Evolutionary conservation across 2,888 invertebrate species (phyloP).

Genomic region (Athripsodes cinereus): DNA sequence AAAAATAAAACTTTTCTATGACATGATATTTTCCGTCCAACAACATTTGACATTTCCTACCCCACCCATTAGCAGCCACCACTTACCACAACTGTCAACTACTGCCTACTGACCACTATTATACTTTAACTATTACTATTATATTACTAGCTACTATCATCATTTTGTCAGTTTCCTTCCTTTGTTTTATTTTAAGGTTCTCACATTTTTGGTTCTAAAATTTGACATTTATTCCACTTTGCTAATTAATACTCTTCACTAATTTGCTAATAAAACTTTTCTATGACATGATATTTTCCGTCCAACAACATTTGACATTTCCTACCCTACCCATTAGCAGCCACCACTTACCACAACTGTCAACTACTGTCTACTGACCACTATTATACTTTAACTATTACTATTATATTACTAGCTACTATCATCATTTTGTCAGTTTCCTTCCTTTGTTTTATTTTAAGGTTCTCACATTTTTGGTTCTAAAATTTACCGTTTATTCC

Average conservation of each 20-base stretch:
- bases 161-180: slow-evolving; percentile 9
- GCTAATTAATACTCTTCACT: too few relatives aligned
- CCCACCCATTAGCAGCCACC: not conserved
- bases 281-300: not conserved
- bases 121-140: too few relatives aligned
- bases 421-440: slow-evolving; percentile 9
- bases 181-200: slow-evolving; percentile 7
- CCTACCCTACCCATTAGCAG: slow-evolving; percentile 5
- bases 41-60: slow-evolving; percentile 19
- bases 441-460: slow-evolving; percentile 7
- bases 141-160: too few relatives aligned
- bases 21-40: not conserved
- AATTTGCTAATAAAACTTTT: not conserved
- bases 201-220: slow-evolving; percentile 4
- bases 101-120: too few relatives aligned
- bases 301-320: slow-evolving; percentile 18
- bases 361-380: not conserved
- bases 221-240: too few relatives aligned
- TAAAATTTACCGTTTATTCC: too few relatives aligned
- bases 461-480: slow-evolving; percentile 6
- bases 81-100: not conserved
- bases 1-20: not conserved
- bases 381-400: too few relatives aligned
- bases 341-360: not conserved
- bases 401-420: too few relatives aligned